A percentile compares a stretch with the other conserved stretches of the same genome.
Evolutionary conservation across 2,888 invertebrate species (phyloP).

Genomic region (Lepidocyrtinus sp.): DNA sequence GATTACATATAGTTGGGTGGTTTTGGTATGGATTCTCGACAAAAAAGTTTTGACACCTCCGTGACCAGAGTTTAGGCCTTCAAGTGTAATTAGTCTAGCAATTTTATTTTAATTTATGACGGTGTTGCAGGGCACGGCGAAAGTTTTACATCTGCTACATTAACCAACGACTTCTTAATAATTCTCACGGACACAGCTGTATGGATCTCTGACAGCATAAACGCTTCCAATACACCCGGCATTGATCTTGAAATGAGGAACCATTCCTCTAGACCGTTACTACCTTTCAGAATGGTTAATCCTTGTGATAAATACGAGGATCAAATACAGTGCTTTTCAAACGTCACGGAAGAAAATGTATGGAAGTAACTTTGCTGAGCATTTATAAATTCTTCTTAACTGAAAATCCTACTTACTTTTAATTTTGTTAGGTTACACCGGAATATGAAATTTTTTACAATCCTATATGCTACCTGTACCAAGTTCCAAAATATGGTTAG

Average conservation of each 20-base stretch:
- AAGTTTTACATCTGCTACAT: conserved; percentile 32
- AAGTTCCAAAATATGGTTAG: conserved; percentile 56
- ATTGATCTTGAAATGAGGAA: conserved; percentile 22
- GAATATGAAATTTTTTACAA: conserved; percentile 50
- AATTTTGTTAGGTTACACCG: not conserved
- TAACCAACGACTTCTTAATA: conserved; percentile 59
- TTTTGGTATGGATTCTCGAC: no score
- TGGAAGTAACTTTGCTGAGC: not conserved
- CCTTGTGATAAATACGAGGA: conserved; percentile 49
- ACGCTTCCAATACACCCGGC: conserved; percentile 8
- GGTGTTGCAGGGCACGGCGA: conserved; percentile 46
- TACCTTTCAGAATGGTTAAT: conserved; percentile 42
- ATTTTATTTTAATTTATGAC: no score
- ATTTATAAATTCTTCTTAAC: not conserved
- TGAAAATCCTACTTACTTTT: conserved; percentile 24
- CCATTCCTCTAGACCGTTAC: conserved; percentile 23
- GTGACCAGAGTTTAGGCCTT: no score
- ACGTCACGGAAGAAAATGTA: not conserved
- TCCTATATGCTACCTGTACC: conserved; percentile 56
- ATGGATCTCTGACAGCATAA: conserved; percentile 55
- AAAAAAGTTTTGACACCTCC: no score
- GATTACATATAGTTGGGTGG: no score
- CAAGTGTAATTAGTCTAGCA: no score
- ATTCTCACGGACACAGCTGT: conserved; percentile 46
- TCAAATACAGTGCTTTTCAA: conserved; percentile 42